Evolutionary conservation across 2,113 vertebrate genomes (phyloP), one percentile per base, ranked within the genome.

Genomic region (Phodopus roborovskii): DNA sequence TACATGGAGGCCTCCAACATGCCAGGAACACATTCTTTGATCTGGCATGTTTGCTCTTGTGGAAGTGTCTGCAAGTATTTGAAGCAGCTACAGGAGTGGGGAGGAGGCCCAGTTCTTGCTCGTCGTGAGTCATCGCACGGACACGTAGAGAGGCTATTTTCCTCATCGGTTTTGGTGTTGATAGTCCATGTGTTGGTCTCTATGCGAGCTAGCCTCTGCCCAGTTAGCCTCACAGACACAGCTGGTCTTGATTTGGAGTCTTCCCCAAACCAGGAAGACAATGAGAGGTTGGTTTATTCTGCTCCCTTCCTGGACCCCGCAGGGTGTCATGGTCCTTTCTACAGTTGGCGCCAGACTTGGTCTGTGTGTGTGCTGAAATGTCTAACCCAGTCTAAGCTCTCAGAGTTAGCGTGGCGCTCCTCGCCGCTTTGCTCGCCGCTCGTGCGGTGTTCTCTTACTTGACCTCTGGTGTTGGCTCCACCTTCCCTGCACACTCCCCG

Each of bases 41-140:
- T 68, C 11, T 2, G 20, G 48, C 88, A 22, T 95, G 96, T 94
- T 93, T 50, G 88, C 50, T 64, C 95, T 97, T 94, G 95, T 89
- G 90, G 17, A 86, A 78, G 48, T 74, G 86, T 22, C 87, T 93
- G 68, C 33, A 91, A 88, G 70, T 92, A 75, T 92, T 95, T 89
- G 73, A 91, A 96, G 88, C 90, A 94, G 71, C 91, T 87, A 92
- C n/a, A 87, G 78, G 82, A 24, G 24, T 92, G 83, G 91, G 91
- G 93, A 88, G 89, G 84, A 87, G 87, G 75, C 45, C 84, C 66
- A 42, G 5, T 92, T 91, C 83, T 88, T 79, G 56, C 19, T 64
- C 48, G 70, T 58, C 17, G 1, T 95, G 95, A 96, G 79, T 97
- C 93, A 94, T 73, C 70, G 58, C 60, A 36, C 36, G 73, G 81